Percentiles rank a stretch among this genome's conserved stretches.
These are phyloP conservation scores for Monopterus albus DNA, from an alignment of 2,113 vertebrate genomes.

Conservation along the genomic window DNA sequence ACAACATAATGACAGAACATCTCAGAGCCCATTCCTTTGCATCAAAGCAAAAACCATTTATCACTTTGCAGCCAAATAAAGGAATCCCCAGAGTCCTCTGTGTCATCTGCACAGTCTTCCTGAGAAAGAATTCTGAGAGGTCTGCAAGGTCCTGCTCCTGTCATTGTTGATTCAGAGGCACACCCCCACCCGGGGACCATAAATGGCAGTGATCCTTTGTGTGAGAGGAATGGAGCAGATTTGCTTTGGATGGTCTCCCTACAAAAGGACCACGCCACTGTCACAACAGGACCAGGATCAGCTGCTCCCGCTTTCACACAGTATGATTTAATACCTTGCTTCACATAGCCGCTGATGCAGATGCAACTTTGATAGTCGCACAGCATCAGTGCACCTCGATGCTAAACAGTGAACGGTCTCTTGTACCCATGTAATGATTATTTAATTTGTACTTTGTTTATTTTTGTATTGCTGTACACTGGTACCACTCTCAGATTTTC, in stretches of 20 bases:
- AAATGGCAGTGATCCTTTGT: constrained; percentile 80
- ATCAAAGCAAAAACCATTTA: constrained; percentile 17
- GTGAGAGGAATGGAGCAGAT: constrained; percentile 75
- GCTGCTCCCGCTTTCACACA: constrained; percentile 67
- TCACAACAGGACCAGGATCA: constrained; percentile 79
- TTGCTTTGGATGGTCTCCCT: constrained; percentile 70
- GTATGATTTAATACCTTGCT: constrained; percentile 62
- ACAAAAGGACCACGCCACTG: constrained; percentile 72
- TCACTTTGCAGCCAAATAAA: constrained; percentile 64
- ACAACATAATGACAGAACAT: constrained; percentile 19
- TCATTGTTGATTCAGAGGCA: constrained; percentile 79
- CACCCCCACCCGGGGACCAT: constrained; percentile 73
- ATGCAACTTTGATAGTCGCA: constrained; percentile 42
- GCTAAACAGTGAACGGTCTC: not conserved
- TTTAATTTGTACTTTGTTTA: not conserved
- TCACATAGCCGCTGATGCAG: constrained; percentile 61
- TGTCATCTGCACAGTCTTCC: constrained; percentile 54
- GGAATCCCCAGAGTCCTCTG: constrained; percentile 70
- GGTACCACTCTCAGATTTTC: not conserved
- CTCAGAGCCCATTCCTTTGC: constrained; percentile 19
- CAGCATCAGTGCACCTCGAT: not conserved
- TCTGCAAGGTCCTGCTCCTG: constrained; percentile 75
- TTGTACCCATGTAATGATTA: not conserved
- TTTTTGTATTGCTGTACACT: too few species aligned
- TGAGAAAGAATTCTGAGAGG: constrained; percentile 79